phyloP scores from a whole-genome alignment of 2,113 vertebrate species.

The Calidris pugnax region DNA sequence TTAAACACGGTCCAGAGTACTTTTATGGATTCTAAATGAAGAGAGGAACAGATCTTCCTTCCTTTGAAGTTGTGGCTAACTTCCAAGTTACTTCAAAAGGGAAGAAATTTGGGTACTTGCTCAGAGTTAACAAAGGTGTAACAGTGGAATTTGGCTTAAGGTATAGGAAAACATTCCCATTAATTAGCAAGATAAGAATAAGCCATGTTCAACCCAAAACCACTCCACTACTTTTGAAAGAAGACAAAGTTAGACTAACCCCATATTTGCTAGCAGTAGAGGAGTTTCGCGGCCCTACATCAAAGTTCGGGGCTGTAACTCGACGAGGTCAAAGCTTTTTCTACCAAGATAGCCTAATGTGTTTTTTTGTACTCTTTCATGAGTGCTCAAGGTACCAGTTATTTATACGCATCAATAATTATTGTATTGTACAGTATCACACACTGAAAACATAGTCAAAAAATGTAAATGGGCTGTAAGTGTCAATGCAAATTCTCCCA shows the following conservation, averaged over 20 bases:
- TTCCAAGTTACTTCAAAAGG: slow-evolving; percentile 63
- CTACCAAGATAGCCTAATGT: neutral
- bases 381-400: slow-evolving; percentile 17
- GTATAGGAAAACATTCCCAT: slow-evolving; percentile 51
- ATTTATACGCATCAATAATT: neutral
- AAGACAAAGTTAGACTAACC: neutral
- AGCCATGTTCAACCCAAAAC: slow-evolving; percentile 2
- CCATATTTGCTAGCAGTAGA: neutral
- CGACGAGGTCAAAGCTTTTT: neutral
- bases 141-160: slow-evolving; percentile 48
- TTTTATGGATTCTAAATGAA: slow-evolving; percentile 20
- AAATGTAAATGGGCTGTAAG: slow-evolving; percentile 65
- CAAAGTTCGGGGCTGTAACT: neutral
- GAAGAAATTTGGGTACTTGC: slow-evolving; percentile 35
- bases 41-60: slow-evolving; percentile 41
- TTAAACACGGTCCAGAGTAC: neutral
- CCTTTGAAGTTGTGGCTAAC: slow-evolving; percentile 45
- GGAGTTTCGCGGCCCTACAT: neutral
- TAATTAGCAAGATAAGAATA: slow-evolving; percentile 29
- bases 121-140: slow-evolving; percentile 30
- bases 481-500: slow-evolving; percentile 65
- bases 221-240: neutral
- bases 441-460: slow-evolving; percentile 26
- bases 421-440: slow-evolving; percentile 22
- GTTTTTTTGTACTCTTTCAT: neutral